These are phyloP conservation scores for Morone chrysops DNA, from an alignment of 2,113 vertebrate genomes.

Conservation along the genomic window DNA sequence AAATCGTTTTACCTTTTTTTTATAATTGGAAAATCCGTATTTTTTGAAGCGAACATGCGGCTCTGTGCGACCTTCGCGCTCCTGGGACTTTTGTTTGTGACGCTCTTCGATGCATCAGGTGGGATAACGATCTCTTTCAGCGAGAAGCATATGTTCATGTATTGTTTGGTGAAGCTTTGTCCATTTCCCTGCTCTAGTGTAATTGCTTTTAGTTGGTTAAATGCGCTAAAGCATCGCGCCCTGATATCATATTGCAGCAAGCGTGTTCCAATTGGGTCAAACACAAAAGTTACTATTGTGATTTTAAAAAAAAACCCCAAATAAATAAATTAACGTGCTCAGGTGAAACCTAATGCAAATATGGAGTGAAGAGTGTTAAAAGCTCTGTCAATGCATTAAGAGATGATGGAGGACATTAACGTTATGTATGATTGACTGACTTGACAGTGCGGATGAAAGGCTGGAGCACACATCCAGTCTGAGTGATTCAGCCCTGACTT, in stretches of 20 bases:
- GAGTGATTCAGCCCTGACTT: conserved; percentile 5
- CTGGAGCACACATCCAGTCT: conserved; percentile 4
- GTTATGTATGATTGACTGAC: conserved; percentile 2
- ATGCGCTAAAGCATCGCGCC: background rate
- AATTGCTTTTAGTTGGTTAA: background rate
- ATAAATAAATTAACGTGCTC: background rate
- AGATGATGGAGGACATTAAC: conserved; percentile 1
- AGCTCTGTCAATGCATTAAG: background rate
- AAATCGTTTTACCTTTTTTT: background rate
- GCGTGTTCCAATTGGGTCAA: conserved; percentile 20
- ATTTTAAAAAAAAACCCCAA: too few species aligned
- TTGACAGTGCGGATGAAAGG: conserved; percentile 11
- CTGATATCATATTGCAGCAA: background rate
- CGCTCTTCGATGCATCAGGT: conserved; percentile 68
- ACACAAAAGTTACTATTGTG: background rate
- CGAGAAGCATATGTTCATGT: background rate
- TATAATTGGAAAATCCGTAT: background rate
- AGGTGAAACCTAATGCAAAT: background rate
- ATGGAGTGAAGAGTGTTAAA: background rate
- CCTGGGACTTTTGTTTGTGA: conserved; percentile 51
- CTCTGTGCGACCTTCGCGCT: conserved; percentile 35
- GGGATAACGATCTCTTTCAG: conserved; percentile 3
- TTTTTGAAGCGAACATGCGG: conserved; percentile 47
- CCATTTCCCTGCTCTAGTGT: background rate
- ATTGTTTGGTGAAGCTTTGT: background rate